Conservation (phyloP, 64 coral and sea anemone species). For the Montipora cactus region DNA sequence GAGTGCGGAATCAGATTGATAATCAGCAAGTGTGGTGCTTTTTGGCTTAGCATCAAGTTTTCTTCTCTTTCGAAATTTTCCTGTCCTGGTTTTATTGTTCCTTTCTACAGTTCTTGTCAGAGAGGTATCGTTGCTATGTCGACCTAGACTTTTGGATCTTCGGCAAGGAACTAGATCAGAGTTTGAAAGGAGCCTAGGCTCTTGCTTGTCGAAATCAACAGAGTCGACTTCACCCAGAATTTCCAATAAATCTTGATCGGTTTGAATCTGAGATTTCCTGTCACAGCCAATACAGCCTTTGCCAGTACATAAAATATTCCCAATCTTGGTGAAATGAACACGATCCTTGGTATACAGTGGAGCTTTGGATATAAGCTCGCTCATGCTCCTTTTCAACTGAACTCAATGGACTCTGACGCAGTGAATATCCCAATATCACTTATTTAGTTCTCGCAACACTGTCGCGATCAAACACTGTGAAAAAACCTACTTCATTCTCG, state of each 20-base stretch:
- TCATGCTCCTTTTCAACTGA: background rate
- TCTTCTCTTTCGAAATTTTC: background rate
- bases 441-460: background rate
- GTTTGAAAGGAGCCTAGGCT: constrained; percentile 10
- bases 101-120: background rate
- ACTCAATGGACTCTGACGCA: no score
- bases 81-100: constrained; percentile 18
- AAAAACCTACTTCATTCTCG: background rate
- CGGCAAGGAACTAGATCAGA: constrained; percentile 14
- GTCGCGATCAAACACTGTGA: background rate
- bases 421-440: no score
- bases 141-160: constrained; percentile 28
- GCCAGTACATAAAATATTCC: constrained; percentile 88
- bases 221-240: constrained; percentile 82
- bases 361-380: constrained; percentile 53
- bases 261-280: constrained; percentile 51
- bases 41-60: background rate
- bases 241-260: constrained; percentile 40
- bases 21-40: background rate
- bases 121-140: constrained; percentile 58
- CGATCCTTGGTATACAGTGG: constrained; percentile 69
- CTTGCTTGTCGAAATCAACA: constrained; percentile 58
- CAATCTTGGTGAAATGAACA: constrained; percentile 65
- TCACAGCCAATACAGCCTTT: constrained; percentile 85
- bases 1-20: background rate